phyloP scores from a whole-genome alignment of 2,113 vertebrate species.

The Psittacula cyanocephala region DNA sequence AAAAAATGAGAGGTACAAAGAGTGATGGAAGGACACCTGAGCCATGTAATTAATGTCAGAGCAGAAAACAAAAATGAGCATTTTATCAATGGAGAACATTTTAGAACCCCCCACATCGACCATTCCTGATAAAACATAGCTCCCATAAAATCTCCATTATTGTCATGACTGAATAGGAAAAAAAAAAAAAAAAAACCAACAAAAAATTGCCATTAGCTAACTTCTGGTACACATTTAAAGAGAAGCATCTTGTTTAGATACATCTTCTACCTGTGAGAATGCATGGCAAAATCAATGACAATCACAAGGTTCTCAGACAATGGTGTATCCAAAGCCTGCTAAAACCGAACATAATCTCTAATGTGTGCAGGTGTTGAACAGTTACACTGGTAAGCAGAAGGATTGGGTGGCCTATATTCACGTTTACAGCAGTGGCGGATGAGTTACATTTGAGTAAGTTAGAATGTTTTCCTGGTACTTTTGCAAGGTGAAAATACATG shows the following conservation, averaged over 20 bases:
- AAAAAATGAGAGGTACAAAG: neutral
- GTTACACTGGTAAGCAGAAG: neutral
- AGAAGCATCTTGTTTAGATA: neutral
- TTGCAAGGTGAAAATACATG: neutral
- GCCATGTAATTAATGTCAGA: neutral
- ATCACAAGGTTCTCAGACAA: neutral
- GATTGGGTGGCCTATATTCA: neutral
- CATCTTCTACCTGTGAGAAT: neutral
- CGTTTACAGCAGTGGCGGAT: neutral
- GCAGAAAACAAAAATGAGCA: neutral
- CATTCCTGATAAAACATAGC: neutral
- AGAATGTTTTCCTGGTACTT: neutral
- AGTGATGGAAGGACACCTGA: neutral
- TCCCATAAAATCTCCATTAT: neutral
- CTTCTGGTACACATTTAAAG: neutral
- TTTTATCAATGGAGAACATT: neutral
- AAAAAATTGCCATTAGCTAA: neutral
- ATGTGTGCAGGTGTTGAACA: neutral
- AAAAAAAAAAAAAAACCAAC: neutral
- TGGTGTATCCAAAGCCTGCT: neutral
- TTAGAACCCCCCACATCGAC: neutral
- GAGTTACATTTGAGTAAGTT: neutral
- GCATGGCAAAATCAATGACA: neutral
- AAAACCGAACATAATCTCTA: neutral
- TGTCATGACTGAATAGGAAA: neutral